phyloP scores from a whole-genome alignment of 2,888 invertebrate genomes.

The Latheticus oryzae region DNA sequence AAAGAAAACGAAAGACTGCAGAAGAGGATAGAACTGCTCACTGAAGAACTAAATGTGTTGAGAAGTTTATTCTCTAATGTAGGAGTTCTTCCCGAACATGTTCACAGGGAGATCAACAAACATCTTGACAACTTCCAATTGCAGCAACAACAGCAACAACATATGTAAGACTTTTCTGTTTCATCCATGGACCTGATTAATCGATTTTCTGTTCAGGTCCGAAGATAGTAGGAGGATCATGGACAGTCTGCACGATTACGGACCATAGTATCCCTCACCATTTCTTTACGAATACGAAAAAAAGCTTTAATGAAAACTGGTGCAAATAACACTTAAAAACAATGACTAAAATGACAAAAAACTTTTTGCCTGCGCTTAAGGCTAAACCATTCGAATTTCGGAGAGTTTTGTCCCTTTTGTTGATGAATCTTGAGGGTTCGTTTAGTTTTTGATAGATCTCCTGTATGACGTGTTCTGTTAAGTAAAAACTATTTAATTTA shows the following conservation, averaged over 20 bases:
- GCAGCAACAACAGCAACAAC: slow-evolving; percentile 60
- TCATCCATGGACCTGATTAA: slow-evolving; percentile 7
- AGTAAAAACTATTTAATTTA: slow-evolving; percentile 33
- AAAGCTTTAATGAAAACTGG: too few species aligned
- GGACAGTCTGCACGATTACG: slow-evolving; percentile 66
- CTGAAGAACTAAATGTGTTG: slow-evolving; percentile 90
- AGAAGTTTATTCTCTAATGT: slow-evolving; percentile 78
- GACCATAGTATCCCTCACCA: slow-evolving; percentile 62
- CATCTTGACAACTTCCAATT: slow-evolving; percentile 72
- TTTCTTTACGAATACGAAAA: slow-evolving; percentile 46
- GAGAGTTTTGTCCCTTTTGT: slow-evolving; percentile 38
- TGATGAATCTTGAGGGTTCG: slow-evolving; percentile 36
- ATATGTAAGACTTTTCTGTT: slow-evolving; percentile 60
- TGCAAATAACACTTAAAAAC: too few species aligned
- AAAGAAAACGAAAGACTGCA: slow-evolving; percentile 93
- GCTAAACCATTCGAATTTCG: slow-evolving; percentile 44
- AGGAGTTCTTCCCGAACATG: slow-evolving; percentile 75
- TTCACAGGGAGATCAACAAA: slow-evolving; percentile 76
- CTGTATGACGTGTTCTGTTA: slow-evolving; percentile 51
- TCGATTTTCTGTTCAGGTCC: slow-evolving; percentile 55
- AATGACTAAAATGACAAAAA: slow-evolving; percentile 52
- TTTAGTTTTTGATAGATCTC: slow-evolving; percentile 39
- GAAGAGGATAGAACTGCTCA: slow-evolving; percentile 91
- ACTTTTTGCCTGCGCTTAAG: slow-evolving; percentile 31
- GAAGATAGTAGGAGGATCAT: slow-evolving; percentile 65